phyloP scores from a whole-genome alignment of 1,140 invertebrate species.

The Rhagoletis zephyria region DNA sequence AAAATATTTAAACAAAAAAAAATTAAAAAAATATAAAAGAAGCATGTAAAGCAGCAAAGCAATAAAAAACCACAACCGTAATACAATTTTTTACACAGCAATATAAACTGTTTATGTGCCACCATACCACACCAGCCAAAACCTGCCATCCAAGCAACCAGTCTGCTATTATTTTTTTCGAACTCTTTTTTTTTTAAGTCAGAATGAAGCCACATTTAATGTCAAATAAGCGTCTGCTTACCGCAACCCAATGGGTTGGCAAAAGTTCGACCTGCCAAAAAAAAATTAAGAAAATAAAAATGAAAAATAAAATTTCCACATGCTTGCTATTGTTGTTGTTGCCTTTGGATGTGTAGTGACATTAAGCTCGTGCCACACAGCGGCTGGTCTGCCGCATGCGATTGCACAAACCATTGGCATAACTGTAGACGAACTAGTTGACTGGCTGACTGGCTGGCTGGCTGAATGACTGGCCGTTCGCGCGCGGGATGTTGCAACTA shows the following conservation, averaged over 20 bases:
- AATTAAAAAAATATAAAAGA: neutral
- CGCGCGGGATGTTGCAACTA: conserved; percentile 38
- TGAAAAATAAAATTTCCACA: neutral
- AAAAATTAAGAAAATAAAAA: neutral
- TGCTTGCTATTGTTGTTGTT: neutral
- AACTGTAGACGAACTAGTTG: conserved; percentile 26
- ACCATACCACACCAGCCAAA: neutral
- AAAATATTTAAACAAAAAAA: neutral
- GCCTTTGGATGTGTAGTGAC: neutral
- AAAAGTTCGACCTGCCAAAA: conserved; percentile 5
- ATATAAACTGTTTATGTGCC: neutral
- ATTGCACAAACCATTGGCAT: conserved; percentile 20
- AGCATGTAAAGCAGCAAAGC: neutral
- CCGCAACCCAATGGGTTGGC: neutral
- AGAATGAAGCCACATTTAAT: conserved; percentile 42
- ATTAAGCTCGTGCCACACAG: conserved; percentile 49
- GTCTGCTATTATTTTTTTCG: neutral
- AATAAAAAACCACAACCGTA: neutral
- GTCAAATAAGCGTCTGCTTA: conserved; percentile 8
- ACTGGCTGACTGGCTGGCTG: neutral
- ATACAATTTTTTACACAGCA: neutral
- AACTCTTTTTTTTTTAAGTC: neutral
- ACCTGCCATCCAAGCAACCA: neutral
- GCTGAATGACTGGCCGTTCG: neutral
- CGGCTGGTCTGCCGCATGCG: conserved; percentile 18